Evolutionary conservation across 2,113 vertebrate species (phyloP).

Genomic region (Butorides virescens): DNA sequence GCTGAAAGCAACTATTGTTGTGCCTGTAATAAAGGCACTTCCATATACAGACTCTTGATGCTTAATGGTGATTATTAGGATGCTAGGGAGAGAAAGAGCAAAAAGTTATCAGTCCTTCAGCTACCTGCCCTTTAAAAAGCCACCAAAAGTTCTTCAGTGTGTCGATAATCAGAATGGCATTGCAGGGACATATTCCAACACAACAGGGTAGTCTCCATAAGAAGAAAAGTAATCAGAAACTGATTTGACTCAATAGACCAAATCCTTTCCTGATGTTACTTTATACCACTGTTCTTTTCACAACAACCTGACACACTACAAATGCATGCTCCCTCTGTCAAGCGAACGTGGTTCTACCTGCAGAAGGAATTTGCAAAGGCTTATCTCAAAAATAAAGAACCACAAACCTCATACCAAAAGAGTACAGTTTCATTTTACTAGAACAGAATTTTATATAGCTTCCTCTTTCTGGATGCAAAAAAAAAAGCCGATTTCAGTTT

Average conservation of each 20-base stretch:
- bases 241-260: not conserved
- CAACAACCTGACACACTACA: not conserved
- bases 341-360: not conserved
- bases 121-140: not conserved
- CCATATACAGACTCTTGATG: not conserved
- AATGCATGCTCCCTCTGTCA: not conserved
- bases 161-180: not conserved
- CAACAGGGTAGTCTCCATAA: not conserved
- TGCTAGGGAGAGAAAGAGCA: not conserved
- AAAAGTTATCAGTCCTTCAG: not conserved
- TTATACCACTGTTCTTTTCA: not conserved
- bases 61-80: not conserved
- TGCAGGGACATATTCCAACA: not conserved
- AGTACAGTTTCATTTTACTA: not conserved
- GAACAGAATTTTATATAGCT: not conserved
- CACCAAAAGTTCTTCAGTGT: not conserved
- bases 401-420: not conserved
- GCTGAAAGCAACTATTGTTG: slow-evolving; percentile 25
- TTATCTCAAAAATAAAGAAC: slow-evolving; percentile 32
- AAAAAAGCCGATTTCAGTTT: not conserved
- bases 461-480: not conserved
- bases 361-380: slow-evolving; percentile 10
- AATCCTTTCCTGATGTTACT: not conserved
- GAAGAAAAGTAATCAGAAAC: slow-evolving; percentile 41
- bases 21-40: not conserved